A percentile compares a stretch with the other conserved stretches of the same genome.
phyloP scores from a whole-genome alignment of 2,888 invertebrate genomes.

The Nezara viridula region DNA sequence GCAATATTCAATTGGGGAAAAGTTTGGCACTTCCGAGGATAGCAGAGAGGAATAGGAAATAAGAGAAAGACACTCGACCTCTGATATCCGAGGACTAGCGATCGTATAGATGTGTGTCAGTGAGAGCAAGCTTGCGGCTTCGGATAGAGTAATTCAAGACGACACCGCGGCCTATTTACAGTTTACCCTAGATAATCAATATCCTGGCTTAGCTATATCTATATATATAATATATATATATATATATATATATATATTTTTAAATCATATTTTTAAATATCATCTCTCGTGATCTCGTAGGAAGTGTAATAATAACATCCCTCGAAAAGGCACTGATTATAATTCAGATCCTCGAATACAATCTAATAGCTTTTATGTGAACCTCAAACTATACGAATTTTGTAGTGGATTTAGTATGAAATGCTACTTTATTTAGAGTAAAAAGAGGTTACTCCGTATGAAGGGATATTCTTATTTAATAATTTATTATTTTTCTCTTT shows the following conservation, averaged over 20 bases:
- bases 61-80: background rate
- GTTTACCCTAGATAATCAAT: conserved; percentile 13
- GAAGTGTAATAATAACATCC: too few relatives aligned
- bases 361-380: too few relatives aligned
- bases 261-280: too few relatives aligned
- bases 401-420: too few relatives aligned
- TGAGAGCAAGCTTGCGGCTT: conserved; percentile 1
- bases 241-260: too few relatives aligned
- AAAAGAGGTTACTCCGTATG: background rate
- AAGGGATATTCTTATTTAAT: background rate
- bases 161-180: background rate
- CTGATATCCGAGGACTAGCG: background rate
- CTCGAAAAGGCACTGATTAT: too few relatives aligned
- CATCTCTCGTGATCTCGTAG: too few relatives aligned
- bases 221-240: background rate
- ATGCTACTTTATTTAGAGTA: too few relatives aligned
- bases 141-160: conserved; percentile 1
- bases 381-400: too few relatives aligned
- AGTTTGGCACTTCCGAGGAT: background rate
- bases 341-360: too few relatives aligned
- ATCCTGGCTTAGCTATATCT: background rate
- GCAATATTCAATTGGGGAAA: too few relatives aligned
- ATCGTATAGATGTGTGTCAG: conserved; percentile 30
- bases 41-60: background rate
- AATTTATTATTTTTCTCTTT: background rate